Percentiles rank a stretch among this genome's conserved stretches.
phyloP scores from a whole-genome alignment of 1,140 invertebrate species.

The Aphaenogaster rudis region DNA sequence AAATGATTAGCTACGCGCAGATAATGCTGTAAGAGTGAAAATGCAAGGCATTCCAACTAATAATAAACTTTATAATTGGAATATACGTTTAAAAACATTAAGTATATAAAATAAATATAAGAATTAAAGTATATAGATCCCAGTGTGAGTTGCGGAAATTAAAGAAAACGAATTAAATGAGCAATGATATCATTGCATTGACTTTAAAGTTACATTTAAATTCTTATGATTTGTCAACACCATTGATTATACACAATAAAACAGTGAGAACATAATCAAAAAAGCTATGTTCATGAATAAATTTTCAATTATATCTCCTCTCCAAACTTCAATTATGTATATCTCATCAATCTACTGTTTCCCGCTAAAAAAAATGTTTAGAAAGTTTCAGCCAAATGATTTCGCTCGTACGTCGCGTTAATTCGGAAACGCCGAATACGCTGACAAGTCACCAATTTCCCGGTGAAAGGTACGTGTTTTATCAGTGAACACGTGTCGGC shows the following conservation, averaged over 20 bases:
- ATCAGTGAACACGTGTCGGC: conserved; percentile 11
- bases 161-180: background rate
- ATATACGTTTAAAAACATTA: background rate
- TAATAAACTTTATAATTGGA: background rate
- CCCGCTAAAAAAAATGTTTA: background rate
- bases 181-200: background rate
- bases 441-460: conserved; percentile 45
- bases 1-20: background rate
- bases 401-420: conserved; percentile 11
- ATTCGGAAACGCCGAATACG: conserved; percentile 35
- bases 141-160: background rate
- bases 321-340: too few species aligned
- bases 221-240: background rate
- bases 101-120: background rate
- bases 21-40: background rate
- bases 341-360: background rate
- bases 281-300: background rate
- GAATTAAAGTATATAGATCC: background rate
- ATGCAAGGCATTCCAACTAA: background rate
- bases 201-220: background rate
- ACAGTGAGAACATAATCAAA: background rate
- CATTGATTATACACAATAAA: background rate
- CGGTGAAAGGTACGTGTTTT: conserved; percentile 19
- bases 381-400: background rate
- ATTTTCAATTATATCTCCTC: background rate